Evolutionary conservation across 2,888 invertebrate genomes (phyloP).

Genomic region (Spisula solida): DNA sequence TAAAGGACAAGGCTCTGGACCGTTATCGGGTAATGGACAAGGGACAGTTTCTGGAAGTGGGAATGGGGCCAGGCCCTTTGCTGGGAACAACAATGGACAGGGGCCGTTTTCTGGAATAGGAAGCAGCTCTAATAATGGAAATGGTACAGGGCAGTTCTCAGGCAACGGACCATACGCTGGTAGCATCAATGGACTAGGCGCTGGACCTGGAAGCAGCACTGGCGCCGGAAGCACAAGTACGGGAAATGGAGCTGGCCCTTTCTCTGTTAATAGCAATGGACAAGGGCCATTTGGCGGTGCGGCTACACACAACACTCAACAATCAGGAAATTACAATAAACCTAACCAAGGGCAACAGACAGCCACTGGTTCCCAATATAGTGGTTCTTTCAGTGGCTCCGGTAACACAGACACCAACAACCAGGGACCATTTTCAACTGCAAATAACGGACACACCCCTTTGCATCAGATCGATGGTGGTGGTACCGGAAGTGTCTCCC

Average conservation of each 20-base stretch:
- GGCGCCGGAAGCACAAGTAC: background rate
- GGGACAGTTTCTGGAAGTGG: too few species aligned
- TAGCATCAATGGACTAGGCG: conserved; percentile 22
- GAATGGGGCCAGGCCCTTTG: background rate
- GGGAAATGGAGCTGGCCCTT: conserved; percentile 26
- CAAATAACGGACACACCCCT: background rate
- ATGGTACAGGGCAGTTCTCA: background rate
- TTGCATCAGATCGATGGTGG: conserved; percentile 27
- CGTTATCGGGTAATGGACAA: too few species aligned
- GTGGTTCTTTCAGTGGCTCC: background rate
- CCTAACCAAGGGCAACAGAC: background rate
- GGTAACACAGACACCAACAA: background rate
- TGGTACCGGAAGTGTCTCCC: conserved; percentile 17
- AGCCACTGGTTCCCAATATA: conserved; percentile 26
- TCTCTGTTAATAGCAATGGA: background rate
- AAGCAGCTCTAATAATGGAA: background rate
- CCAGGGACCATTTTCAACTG: background rate
- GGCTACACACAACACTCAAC: background rate
- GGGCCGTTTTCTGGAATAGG: background rate
- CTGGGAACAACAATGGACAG: background rate
- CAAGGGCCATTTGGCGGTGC: background rate
- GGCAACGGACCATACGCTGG: background rate
- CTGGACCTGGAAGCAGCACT: conserved; percentile 25
- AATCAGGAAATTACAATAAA: conserved; percentile 18
- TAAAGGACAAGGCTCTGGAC: background rate